A percentile compares a stretch with the other conserved stretches of the same genome.
Conservation (phyloP, 2,113 vertebrate species). For the Aldabrachelys gigantea region DNA sequence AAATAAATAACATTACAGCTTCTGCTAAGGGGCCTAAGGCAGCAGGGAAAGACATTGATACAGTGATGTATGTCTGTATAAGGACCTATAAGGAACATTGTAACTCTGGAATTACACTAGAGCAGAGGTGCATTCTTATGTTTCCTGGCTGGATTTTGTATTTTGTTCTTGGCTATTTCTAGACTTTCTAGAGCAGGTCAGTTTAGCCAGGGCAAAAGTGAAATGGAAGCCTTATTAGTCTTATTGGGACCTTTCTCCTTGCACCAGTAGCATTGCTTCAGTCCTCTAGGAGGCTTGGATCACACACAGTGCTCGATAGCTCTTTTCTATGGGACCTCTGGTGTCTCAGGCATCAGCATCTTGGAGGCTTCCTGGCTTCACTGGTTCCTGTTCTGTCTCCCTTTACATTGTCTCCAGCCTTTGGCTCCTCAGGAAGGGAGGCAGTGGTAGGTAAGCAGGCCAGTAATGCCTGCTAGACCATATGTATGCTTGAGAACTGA, state of each 20-base stretch:
- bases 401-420: background rate
- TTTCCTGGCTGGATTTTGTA: background rate
- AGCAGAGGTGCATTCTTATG: no score
- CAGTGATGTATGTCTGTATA: accelerated
- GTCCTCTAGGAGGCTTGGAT: background rate
- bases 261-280: background rate
- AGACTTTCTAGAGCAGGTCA: accelerated
- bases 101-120: background rate
- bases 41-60: background rate
- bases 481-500: background rate
- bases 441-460: background rate
- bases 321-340: background rate
- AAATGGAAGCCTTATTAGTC: background rate
- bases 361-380: accelerated
- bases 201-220: background rate
- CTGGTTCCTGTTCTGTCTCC: background rate
- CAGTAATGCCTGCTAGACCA: accelerated
- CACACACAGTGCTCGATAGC: accelerated
- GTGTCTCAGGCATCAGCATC: background rate
- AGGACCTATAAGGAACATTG: background rate
- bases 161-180: background rate
- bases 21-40: background rate
- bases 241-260: background rate
- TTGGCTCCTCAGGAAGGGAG: background rate
- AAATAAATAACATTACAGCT: background rate